Evolutionary conservation across 2,797 vertebrate species (phyloP).

Genomic region (Acanthurus tractus): DNA sequence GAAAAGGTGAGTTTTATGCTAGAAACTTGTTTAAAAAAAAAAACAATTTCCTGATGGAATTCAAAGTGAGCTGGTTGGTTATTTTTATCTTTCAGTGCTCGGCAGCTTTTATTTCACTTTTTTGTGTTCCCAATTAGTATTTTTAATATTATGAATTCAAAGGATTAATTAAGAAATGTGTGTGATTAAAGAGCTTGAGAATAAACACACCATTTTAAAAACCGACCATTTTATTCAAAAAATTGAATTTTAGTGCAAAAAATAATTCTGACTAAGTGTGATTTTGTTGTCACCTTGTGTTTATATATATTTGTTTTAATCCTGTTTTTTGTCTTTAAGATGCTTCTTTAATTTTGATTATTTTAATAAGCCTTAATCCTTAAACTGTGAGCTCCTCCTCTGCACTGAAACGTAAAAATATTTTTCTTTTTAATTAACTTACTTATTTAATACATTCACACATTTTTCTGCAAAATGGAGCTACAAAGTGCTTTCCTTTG

Average conservation of each 20-base stretch:
- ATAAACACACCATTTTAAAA: not conserved
- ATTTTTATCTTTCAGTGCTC: slow-evolving; percentile 22
- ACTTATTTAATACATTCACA: too few species aligned
- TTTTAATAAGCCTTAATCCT: too few species aligned
- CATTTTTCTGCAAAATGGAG: too few species aligned
- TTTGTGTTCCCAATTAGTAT: not conserved
- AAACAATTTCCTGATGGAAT: slow-evolving; percentile 41
- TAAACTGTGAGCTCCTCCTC: too few species aligned
- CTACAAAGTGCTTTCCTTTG: too few species aligned
- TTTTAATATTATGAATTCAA: not conserved
- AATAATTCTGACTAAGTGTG: too few species aligned
- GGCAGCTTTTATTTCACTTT: not conserved
- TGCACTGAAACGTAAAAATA: too few species aligned
- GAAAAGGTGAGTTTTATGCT: slow-evolving; percentile 18
- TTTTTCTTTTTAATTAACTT: too few species aligned
- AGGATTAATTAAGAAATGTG: not conserved
- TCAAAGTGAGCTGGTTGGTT: not conserved
- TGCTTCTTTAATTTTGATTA: too few species aligned
- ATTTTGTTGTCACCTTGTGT: too few species aligned
- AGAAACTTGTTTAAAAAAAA: slow-evolving; percentile 38
- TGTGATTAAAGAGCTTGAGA: not conserved
- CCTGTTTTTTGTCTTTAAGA: too few species aligned
- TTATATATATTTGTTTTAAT: too few species aligned
- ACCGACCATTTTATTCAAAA: not conserved
- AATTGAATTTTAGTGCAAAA: not conserved